Percentiles rank a stretch among this genome's conserved stretches.
Conservation (phyloP, 2,113 vertebrate genomes). For the Chiloscyllium plagiosum region DNA sequence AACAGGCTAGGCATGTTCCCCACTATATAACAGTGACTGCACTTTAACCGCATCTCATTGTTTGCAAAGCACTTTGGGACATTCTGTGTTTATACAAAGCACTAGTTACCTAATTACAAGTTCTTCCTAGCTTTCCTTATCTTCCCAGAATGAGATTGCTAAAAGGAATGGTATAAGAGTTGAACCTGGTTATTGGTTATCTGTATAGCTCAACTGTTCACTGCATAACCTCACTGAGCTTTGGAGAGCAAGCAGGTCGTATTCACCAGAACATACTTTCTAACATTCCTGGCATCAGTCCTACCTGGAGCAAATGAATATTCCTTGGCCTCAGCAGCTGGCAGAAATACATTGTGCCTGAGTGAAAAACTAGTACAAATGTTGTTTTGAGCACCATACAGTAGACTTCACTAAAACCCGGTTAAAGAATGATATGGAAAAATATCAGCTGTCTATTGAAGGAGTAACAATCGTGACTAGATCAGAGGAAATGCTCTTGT, state of each 20-base stretch:
- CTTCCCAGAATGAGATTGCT: not conserved
- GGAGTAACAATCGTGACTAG: not conserved
- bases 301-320: slow-evolving; percentile 4
- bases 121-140: not conserved
- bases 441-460: not conserved
- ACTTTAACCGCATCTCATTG: not conserved
- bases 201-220: not conserved
- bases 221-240: not conserved
- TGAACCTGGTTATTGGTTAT: not conserved
- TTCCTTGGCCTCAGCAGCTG: not conserved
- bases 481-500: not conserved
- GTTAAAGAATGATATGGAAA: not conserved
- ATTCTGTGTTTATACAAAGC: not conserved
- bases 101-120: not conserved
- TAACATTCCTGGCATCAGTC: not conserved
- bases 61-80: not conserved
- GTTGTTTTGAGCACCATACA: not conserved
- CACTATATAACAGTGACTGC: not conserved
- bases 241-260: not conserved
- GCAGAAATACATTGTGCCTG: not conserved
- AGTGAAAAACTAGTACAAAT: not conserved
- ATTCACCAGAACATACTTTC: not conserved
- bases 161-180: not conserved
- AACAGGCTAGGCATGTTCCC: not conserved
- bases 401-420: not conserved